Evolutionary conservation across 2,797 vertebrate species (phyloP).

Genomic region (Myotis daubentonii): DNA sequence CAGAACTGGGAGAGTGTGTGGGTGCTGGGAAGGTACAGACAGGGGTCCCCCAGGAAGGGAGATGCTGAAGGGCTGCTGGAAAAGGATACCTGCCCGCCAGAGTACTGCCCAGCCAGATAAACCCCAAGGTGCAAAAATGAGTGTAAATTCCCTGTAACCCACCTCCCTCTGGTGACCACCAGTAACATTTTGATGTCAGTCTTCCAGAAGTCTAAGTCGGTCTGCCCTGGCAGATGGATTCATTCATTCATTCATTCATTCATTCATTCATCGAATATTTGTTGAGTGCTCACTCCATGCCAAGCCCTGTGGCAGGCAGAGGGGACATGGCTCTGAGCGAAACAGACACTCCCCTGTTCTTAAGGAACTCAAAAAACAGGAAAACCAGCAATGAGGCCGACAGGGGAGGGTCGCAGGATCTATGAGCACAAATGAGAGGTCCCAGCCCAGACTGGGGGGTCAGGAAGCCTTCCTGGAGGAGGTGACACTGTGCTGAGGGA

Average conservation of each 20-base stretch:
- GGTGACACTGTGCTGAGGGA: neutral
- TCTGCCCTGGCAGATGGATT: neutral
- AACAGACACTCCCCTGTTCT: neutral
- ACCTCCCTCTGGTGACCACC: neutral
- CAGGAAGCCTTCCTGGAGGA: neutral
- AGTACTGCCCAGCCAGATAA: neutral
- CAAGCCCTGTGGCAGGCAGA: constrained; percentile 19
- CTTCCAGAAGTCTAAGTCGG: neutral
- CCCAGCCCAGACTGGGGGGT: neutral
- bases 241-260: neutral
- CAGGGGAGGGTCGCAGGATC: neutral
- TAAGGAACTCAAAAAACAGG: neutral
- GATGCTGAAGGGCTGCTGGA: neutral
- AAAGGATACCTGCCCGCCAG: neutral
- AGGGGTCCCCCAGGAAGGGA: neutral
- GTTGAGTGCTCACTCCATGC: neutral
- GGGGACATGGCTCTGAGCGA: neutral
- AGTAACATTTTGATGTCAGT: neutral
- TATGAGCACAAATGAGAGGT: neutral
- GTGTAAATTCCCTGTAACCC: neutral
- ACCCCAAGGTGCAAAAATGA: neutral
- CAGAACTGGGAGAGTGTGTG: neutral
- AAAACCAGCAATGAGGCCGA: neutral
- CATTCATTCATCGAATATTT: neutral
- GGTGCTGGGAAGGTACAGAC: neutral